A percentile compares a stretch with the other conserved stretches of the same genome.
Evolutionary conservation across 2,797 vertebrate species (phyloP).

Genomic region (Australoheros facetus): DNA sequence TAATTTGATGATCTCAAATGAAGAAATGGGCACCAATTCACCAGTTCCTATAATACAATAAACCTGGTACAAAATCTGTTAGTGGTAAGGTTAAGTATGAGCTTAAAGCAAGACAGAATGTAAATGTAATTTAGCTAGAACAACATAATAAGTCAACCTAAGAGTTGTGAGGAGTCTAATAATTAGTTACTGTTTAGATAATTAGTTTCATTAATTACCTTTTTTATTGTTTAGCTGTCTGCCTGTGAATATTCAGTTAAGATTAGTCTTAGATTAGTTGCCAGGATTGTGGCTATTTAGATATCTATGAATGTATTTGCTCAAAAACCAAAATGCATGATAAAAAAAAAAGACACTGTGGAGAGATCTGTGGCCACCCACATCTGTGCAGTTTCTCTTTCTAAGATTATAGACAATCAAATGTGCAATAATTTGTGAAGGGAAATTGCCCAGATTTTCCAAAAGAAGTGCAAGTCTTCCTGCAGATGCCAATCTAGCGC

Average conservation of each 20-base stretch:
- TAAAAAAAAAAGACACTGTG: not conserved
- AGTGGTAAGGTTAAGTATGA: no score
- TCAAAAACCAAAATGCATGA: not conserved
- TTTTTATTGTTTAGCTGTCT: not conserved
- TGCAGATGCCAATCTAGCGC: not conserved
- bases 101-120: not conserved
- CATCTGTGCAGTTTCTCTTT: not conserved
- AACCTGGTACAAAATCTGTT: not conserved
- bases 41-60: not conserved
- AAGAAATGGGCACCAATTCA: not conserved
- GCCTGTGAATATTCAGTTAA: not conserved
- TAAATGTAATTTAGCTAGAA: no score
- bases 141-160: no score
- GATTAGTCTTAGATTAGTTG: conserved; percentile 13
- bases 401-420: not conserved
- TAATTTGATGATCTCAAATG: not conserved
- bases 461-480: not conserved
- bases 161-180: not conserved
- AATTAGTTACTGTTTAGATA: not conserved
- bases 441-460: not conserved
- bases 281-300: not conserved
- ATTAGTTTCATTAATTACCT: not conserved
- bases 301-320: not conserved
- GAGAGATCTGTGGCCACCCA: not conserved
- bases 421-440: not conserved